Evolutionary conservation across 2,113 vertebrate species (phyloP).

Genomic region (Delphinus delphis): DNA sequence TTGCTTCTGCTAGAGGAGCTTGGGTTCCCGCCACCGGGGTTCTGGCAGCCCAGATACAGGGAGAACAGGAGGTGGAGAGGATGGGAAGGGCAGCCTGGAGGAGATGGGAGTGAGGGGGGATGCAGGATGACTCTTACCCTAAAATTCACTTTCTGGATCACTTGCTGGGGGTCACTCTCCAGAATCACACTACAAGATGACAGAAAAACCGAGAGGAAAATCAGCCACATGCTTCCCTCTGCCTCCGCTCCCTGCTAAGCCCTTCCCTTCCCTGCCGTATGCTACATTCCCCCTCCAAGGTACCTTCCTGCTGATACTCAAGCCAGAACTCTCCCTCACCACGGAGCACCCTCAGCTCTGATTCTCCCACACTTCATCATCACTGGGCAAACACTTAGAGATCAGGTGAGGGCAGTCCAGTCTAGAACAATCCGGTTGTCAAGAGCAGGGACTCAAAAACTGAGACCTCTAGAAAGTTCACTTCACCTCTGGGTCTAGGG

Average conservation of each 20-base stretch:
- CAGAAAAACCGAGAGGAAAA: background rate
- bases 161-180: slow-evolving; percentile 94
- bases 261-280: background rate
- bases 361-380: background rate
- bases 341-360: background rate
- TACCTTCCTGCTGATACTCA: background rate
- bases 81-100: background rate
- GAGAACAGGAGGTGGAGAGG: background rate
- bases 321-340: background rate
- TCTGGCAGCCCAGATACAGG: background rate
- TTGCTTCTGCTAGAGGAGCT: background rate
- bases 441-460: background rate
- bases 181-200: slow-evolving; percentile 88
- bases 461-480: background rate
- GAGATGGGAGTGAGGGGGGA: background rate
- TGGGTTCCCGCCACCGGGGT: background rate
- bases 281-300: background rate
- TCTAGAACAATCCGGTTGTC: background rate
- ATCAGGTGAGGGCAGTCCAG: background rate
- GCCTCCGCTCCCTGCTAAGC: background rate
- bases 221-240: rapidly evolving
- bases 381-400: background rate
- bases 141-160: slow-evolving; percentile 93
- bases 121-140: slow-evolving; percentile 84
- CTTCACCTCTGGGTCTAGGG: background rate